Percentiles rank a stretch among this genome's conserved stretches.
These are phyloP conservation scores for Drosophila multiciliata DNA, from an alignment of 2,888 invertebrate species.

Conservation along the genomic window DNA sequence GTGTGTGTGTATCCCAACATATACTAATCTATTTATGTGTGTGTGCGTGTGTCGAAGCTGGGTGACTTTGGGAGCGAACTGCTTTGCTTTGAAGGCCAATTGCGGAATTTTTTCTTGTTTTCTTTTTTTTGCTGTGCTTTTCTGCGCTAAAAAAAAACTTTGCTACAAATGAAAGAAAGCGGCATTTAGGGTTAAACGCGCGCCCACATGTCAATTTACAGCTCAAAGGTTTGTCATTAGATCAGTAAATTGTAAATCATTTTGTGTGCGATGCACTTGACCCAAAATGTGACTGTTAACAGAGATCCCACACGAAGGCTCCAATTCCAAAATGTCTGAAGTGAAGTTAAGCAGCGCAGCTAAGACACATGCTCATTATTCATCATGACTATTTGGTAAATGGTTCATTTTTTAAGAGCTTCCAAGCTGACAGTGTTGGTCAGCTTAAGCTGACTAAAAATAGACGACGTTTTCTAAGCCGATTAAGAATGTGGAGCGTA, in stretches of 20 bases:
- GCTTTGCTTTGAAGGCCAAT: constrained; percentile 53
- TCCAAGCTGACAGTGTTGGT: constrained; percentile 37
- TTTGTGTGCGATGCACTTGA: constrained; percentile 50
- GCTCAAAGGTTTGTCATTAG: background rate
- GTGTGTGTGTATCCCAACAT: background rate
- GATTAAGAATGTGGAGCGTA: constrained; percentile 1
- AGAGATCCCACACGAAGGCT: background rate
- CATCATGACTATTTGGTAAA: constrained; percentile 69
- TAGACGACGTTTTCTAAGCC: constrained; percentile 5
- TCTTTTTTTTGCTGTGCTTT: background rate
- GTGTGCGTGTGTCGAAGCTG: constrained; percentile 23
- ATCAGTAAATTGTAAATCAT: background rate
- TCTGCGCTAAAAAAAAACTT: constrained; percentile 25
- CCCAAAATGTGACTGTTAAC: constrained; percentile 35
- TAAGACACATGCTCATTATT: constrained; percentile 58
- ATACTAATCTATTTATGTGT: constrained; percentile 1
- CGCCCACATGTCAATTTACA: constrained; percentile 3
- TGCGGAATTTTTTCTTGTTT: constrained; percentile 17
- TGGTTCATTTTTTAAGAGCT: constrained; percentile 15
- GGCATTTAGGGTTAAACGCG: constrained; percentile 1
- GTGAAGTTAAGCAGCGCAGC: background rate
- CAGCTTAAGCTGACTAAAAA: constrained; percentile 54
- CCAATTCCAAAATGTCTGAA: background rate
- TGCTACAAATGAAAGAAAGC: constrained; percentile 6
- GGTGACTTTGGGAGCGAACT: constrained; percentile 27